These are phyloP conservation scores for Trogon surrucura DNA, from an alignment of 2,113 vertebrate species.

Conservation along the genomic window DNA sequence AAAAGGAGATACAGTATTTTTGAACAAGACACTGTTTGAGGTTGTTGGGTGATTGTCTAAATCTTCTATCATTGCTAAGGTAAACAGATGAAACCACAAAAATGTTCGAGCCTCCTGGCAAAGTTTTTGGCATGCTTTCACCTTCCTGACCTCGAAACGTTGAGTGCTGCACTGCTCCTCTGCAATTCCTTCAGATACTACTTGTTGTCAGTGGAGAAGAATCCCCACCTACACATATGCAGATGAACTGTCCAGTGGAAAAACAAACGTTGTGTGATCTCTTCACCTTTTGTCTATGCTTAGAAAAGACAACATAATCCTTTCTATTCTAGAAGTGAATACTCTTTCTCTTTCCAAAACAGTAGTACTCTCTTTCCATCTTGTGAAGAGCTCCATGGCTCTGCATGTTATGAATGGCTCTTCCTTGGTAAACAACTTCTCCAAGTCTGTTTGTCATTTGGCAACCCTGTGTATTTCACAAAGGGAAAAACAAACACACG, in stretches of 20 bases:
- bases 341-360: not conserved
- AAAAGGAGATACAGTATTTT: not conserved
- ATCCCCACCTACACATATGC: not conserved
- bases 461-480: not conserved
- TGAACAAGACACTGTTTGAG: not conserved
- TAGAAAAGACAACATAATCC: slow-evolving; percentile 1
- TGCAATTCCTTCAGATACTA: not conserved
- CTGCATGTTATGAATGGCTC: not conserved
- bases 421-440: not conserved
- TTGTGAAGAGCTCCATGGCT: not conserved
- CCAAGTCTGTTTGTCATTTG: not conserved
- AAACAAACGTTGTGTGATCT: slow-evolving; percentile 43
- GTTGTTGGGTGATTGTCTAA: slow-evolving; percentile 29
- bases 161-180: not conserved
- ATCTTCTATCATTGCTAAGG: slow-evolving; percentile 54
- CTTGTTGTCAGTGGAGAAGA: not conserved
- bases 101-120: slow-evolving; percentile 15
- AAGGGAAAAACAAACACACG: not conserved
- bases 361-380: not conserved
- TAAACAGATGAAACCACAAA: slow-evolving; percentile 58
- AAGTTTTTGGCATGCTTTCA: not conserved
- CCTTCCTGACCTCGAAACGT: slow-evolving; percentile 48
- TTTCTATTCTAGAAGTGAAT: not conserved
- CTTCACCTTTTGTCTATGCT: slow-evolving; percentile 42
- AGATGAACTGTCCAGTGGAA: slow-evolving; percentile 9